phyloP scores from a whole-genome alignment of 2,888 invertebrate genomes.

The Oscheius sp. region DNA sequence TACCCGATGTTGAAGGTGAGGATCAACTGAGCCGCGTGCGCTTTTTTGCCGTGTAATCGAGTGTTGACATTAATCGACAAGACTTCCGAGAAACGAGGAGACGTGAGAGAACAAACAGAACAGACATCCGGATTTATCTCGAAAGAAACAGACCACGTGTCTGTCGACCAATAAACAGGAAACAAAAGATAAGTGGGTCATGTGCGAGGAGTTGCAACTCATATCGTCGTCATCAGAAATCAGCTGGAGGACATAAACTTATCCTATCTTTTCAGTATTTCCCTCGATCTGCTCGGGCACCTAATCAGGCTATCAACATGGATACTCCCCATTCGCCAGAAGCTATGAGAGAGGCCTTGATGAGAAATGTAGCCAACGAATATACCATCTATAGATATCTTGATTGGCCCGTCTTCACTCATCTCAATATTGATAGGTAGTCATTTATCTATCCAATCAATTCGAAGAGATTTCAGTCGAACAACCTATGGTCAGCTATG shows the following conservation, averaged over 20 bases:
- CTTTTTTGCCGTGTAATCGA: slow-evolving; percentile 25
- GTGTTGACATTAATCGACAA: slow-evolving; percentile 30
- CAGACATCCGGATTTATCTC: slow-evolving; percentile 26
- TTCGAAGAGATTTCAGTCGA: slow-evolving; percentile 31
- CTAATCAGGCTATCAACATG: slow-evolving; percentile 57
- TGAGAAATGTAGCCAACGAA: slow-evolving; percentile 52
- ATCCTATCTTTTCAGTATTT: slow-evolving; percentile 63
- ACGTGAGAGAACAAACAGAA: slow-evolving; percentile 28
- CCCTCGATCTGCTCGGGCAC: slow-evolving; percentile 55
- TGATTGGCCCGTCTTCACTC: slow-evolving; percentile 68
- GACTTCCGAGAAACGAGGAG: slow-evolving; percentile 26
- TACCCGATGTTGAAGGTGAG: slow-evolving; percentile 68
- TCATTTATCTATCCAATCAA: not conserved
- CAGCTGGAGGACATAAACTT: too few relatives aligned
- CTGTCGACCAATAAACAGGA: slow-evolving; percentile 4
- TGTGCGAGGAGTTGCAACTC: too few relatives aligned
- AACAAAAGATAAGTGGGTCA: not conserved
- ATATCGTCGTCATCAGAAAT: not conserved
- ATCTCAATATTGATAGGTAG: slow-evolving; percentile 59
- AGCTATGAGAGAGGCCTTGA: slow-evolving; percentile 45
- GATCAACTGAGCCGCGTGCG: not conserved
- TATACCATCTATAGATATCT: slow-evolving; percentile 60
- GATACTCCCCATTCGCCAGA: slow-evolving; percentile 53
- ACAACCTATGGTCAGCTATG: slow-evolving; percentile 68
- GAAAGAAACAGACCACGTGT: slow-evolving; percentile 22